Conservation (phyloP, 2,888 invertebrate genomes). For the Cactoblastis cactorum region DNA sequence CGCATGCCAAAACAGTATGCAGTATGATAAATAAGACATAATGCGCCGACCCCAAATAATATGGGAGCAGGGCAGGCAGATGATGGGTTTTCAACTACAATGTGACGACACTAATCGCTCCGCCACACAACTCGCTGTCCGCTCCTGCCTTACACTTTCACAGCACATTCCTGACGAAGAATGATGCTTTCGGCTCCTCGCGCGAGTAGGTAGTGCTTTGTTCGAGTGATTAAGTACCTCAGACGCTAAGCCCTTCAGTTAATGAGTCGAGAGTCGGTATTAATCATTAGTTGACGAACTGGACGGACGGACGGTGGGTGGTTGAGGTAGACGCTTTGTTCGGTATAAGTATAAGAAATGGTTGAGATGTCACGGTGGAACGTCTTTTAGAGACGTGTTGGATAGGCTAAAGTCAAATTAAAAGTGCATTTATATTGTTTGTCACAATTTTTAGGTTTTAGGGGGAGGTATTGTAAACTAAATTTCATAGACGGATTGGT, state of each 20-base stretch:
- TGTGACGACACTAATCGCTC: background rate
- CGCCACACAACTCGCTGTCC: background rate
- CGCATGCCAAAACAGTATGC: too few species aligned
- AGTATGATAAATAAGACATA: too few species aligned
- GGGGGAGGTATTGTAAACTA: too few species aligned
- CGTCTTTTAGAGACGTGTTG: background rate
- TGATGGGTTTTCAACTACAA: too few species aligned
- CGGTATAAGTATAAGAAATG: conserved; percentile 4
- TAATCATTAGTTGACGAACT: conserved; percentile 73
- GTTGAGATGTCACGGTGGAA: background rate
- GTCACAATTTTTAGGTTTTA: too few species aligned
- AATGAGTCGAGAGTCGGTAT: conserved; percentile 76
- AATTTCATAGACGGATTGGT: too few species aligned
- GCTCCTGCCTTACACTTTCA: conserved; percentile 36
- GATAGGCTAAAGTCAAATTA: background rate
- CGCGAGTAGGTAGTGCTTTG: conserved; percentile 77
- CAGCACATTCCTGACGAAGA: conserved; percentile 76
- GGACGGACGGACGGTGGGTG: conserved; percentile 68
- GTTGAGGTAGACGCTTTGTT: conserved; percentile 26
- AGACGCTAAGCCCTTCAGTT: conserved; percentile 76
- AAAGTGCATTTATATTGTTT: too few species aligned
- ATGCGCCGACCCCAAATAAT: too few species aligned
- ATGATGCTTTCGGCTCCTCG: conserved; percentile 76
- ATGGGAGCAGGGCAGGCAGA: too few species aligned
- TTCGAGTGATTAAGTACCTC: conserved; percentile 77